These are phyloP conservation scores for Hafferia zeledoni DNA, from an alignment of 2,797 vertebrate species.

Conservation along the genomic window DNA sequence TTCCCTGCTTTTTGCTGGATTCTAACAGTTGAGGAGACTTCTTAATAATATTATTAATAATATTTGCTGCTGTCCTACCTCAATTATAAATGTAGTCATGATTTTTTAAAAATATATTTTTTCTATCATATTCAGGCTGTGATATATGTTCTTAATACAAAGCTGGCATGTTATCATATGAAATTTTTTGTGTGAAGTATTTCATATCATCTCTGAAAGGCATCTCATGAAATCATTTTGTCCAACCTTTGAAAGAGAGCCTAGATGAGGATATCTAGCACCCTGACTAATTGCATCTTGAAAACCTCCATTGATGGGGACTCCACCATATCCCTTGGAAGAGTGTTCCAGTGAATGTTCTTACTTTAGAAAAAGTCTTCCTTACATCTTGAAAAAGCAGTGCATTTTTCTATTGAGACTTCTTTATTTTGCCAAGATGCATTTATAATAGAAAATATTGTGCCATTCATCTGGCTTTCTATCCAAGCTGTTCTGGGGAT, in stretches of 20 bases:
- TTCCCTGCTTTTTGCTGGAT: background rate
- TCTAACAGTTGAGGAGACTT: background rate
- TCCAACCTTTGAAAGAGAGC: accelerated
- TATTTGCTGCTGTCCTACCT: background rate
- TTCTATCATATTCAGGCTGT: background rate
- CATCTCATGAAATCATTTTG: background rate
- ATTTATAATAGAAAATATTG: background rate
- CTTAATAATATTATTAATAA: background rate
- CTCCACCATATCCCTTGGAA: accelerated
- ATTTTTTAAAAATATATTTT: background rate
- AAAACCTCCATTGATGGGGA: background rate
- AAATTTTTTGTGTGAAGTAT: background rate
- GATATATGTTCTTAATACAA: background rate
- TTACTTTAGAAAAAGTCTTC: background rate
- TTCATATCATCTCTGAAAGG: background rate
- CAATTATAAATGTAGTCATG: background rate
- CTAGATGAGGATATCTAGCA: background rate
- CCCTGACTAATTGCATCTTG: background rate
- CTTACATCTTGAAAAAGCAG: background rate
- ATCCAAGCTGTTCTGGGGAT: background rate
- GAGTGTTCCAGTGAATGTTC: background rate
- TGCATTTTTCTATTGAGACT: background rate
- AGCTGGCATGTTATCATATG: background rate
- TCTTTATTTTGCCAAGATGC: background rate
- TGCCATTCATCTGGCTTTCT: background rate